Conservation (phyloP, 2,113 vertebrate genomes). For the Lethenteron camtschaticum region DNA sequence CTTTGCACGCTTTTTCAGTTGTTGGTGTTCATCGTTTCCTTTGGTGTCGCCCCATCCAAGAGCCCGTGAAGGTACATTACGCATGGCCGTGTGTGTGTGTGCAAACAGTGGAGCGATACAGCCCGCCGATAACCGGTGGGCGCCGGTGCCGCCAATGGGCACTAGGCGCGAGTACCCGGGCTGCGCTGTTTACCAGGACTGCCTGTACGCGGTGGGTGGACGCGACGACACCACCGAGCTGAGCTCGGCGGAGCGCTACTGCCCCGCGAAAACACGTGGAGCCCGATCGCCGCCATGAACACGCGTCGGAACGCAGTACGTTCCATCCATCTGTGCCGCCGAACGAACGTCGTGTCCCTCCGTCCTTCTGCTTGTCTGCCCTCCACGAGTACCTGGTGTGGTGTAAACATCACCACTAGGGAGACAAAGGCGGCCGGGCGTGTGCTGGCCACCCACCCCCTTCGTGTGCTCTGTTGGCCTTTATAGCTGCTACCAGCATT, state of each 20-base stretch:
- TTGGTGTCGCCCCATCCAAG: too few relatives aligned
- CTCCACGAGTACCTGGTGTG: too few relatives aligned
- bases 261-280: constrained; percentile 93
- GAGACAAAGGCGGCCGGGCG: too few relatives aligned
- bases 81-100: neutral
- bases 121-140: constrained; percentile 98
- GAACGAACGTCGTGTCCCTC: too few relatives aligned
- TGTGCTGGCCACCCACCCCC: too few relatives aligned
- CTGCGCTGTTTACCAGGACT: constrained; percentile 93
- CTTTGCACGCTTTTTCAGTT: too few relatives aligned
- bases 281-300: constrained; percentile 91
- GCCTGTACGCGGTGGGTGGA: constrained; percentile 95
- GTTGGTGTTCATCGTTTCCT: too few relatives aligned
- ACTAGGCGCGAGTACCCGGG: constrained; percentile 84
- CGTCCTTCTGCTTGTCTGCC: too few relatives aligned
- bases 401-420: too few relatives aligned
- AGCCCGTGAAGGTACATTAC: too few relatives aligned
- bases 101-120: constrained; percentile 71
- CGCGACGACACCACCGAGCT: constrained; percentile 90
- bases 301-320: constrained; percentile 80
- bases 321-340: constrained; percentile 3
- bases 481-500: too few relatives aligned
- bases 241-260: constrained; percentile 86
- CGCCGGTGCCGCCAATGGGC: constrained; percentile 92
- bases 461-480: too few relatives aligned